These are phyloP conservation scores for Pocillopora meandrina DNA, from an alignment of 92 coral and sea anemone species.

Conservation along the genomic window DNA sequence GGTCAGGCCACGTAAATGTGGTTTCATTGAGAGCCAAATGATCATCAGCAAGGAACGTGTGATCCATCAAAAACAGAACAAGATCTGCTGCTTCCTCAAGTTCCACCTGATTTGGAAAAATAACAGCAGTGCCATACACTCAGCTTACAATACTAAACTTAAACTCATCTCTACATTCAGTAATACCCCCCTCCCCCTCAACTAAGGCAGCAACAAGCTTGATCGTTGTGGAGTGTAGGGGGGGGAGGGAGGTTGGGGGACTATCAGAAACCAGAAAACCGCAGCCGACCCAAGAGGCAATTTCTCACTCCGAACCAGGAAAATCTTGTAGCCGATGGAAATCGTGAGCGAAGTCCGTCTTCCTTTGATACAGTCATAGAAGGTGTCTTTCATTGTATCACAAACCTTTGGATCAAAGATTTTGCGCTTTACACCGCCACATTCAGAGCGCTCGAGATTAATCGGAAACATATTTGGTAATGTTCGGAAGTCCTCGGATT, in stretches of 20 bases:
- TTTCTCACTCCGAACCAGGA: too few species aligned
- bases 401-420: conserved; percentile 5
- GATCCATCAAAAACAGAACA: conserved; percentile 90
- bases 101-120: conserved; percentile 48
- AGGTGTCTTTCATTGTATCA: neutral
- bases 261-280: too few species aligned
- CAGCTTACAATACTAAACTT: neutral
- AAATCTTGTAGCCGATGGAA: too few species aligned
- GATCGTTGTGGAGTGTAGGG: too few species aligned
- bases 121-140: neutral
- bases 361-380: neutral
- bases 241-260: too few species aligned
- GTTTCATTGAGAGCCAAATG: conserved; percentile 91
- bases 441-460: neutral
- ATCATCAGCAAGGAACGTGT: conserved; percentile 77
- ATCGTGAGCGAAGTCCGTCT: too few species aligned
- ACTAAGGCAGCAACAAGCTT: too few species aligned
- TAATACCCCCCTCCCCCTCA: too few species aligned
- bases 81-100: conserved; percentile 96
- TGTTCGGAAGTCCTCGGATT: neutral
- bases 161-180: too few species aligned
- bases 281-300: too few species aligned
- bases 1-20: conserved; percentile 94
- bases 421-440: conserved; percentile 1
- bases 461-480: neutral